These are phyloP conservation scores for Grapholita molesta DNA, from an alignment of 1,140 invertebrate genomes.

Conservation along the genomic window DNA sequence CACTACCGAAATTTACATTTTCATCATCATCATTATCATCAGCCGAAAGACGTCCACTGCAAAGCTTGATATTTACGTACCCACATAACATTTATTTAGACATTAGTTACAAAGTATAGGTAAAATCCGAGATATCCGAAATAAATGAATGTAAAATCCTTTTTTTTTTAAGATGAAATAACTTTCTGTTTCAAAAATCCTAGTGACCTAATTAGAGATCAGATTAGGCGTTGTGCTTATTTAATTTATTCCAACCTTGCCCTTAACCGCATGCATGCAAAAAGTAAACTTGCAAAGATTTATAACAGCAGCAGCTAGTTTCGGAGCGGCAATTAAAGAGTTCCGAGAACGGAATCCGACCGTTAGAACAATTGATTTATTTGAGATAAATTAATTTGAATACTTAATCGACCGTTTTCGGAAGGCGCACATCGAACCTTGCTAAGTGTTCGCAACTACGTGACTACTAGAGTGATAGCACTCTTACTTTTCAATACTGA, in stretches of 20 bases:
- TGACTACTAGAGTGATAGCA: no score
- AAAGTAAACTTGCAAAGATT: slow-evolving; percentile 11
- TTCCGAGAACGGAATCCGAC: neutral
- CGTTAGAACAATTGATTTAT: slow-evolving; percentile 1
- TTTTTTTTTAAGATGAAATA: no score
- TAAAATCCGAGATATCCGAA: neutral
- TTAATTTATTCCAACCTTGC: neutral
- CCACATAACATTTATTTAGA: no score
- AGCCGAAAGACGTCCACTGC: no score
- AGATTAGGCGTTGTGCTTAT: neutral
- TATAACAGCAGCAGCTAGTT: slow-evolving; percentile 2
- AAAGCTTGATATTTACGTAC: no score
- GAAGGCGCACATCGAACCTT: no score
- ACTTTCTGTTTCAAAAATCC: neutral
- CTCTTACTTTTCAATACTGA: no score
- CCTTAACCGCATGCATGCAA: neutral
- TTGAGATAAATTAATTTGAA: neutral
- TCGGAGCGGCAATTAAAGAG: neutral
- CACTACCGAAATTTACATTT: no score
- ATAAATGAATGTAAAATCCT: neutral
- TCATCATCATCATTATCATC: no score
- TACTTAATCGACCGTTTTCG: neutral
- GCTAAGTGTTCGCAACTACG: no score
- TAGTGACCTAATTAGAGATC: neutral
- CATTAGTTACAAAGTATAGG: neutral